phyloP scores from a whole-genome alignment of 92 coral and sea anemone genomes.

The Pocillopora grandis region DNA sequence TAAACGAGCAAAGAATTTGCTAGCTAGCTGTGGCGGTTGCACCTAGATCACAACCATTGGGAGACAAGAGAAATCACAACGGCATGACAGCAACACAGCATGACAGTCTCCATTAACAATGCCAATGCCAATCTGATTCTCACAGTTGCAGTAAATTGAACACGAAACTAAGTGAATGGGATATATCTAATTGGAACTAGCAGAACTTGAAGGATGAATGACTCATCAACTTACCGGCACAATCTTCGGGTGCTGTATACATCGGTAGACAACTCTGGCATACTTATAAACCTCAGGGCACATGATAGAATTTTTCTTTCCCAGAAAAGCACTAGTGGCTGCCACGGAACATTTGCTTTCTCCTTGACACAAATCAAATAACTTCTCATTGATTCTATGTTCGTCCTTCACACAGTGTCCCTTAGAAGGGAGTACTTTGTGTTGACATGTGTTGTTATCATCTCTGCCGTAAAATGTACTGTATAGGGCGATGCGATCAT shows the following conservation, averaged over 20 bases:
- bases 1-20: too few species aligned
- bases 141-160: too few species aligned
- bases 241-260: slow-evolving; percentile 87
- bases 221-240: slow-evolving; percentile 57
- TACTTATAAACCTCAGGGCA: slow-evolving; percentile 92
- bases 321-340: slow-evolving; percentile 74
- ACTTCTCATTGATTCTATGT: slow-evolving; percentile 66
- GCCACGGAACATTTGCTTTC: slow-evolving; percentile 83
- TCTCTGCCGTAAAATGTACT: slow-evolving; percentile 94
- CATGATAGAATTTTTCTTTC: slow-evolving; percentile 66
- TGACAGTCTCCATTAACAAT: too few species aligned
- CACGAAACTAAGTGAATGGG: too few species aligned
- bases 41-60: too few species aligned
- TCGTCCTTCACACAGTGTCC: slow-evolving; percentile 79
- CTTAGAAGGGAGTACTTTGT: slow-evolving; percentile 82
- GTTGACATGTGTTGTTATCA: slow-evolving; percentile 75
- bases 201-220: not conserved
- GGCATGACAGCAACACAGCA: too few species aligned
- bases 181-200: too few species aligned
- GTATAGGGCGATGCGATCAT: slow-evolving; percentile 82
- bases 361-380: slow-evolving; percentile 88
- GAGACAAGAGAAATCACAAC: too few species aligned
- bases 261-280: slow-evolving; percentile 84
- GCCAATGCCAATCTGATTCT: too few species aligned
- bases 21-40: too few species aligned